Evolutionary conservation across 2,797 vertebrate genomes (phyloP).

Genomic region (Acestrorhynchus altus): DNA sequence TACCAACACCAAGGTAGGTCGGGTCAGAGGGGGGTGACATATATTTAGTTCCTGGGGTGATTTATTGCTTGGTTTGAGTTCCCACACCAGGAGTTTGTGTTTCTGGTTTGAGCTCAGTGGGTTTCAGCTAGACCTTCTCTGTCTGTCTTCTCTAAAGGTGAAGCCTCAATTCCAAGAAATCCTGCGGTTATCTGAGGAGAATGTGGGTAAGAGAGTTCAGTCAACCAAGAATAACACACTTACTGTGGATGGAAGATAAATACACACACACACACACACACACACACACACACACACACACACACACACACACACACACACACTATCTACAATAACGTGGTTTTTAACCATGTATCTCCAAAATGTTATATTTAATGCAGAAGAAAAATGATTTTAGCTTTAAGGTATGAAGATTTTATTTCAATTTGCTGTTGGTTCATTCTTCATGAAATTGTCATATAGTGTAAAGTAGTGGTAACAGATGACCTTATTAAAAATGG

Average conservation of each 20-base stretch:
- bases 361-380: too few species aligned
- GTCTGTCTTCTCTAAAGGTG: slow-evolving; percentile 77
- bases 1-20: slow-evolving; percentile 91
- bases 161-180: slow-evolving; percentile 99
- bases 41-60: background rate
- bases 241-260: slow-evolving; percentile 40
- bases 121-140: slow-evolving; percentile 32
- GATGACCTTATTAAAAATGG: too few species aligned
- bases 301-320: too few species aligned
- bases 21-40: background rate
- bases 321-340: background rate
- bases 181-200: slow-evolving; percentile 95
- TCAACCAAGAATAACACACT: slow-evolving; percentile 58
- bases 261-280: slow-evolving; percentile 34
- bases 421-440: background rate
- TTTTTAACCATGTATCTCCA: background rate
- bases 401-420: too few species aligned
- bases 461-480: background rate
- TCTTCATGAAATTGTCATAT: background rate
- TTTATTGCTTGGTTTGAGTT: background rate
- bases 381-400: too few species aligned
- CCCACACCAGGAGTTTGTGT: slow-evolving; percentile 4
- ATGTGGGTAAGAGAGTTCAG: slow-evolving; percentile 86
- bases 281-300: slow-evolving; percentile 28
- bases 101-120: slow-evolving; percentile 19